Evolutionary conservation across 2,888 invertebrate species (phyloP), one percentile per base, ranked within the genome.

Genomic region (Oxytorus armatus): DNA sequence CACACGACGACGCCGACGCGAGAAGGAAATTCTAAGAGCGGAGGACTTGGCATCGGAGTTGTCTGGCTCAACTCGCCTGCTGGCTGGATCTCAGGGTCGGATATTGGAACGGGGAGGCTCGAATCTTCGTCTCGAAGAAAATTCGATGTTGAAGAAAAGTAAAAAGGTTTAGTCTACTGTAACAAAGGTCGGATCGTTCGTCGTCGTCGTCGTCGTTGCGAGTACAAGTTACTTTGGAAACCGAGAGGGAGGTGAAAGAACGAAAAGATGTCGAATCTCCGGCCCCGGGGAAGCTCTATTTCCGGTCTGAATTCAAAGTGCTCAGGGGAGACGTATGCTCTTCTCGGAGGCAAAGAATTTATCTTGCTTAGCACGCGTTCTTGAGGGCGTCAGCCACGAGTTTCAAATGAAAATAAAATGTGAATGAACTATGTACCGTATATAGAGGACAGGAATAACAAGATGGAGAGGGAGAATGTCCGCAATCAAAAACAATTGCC

Each of bases 251-350:
- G 70, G 23, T 42, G 25, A 49, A 39, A 44, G 70, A 55, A 69
- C 65, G 61, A 66, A 72, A 59, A 66, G 49, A 78, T 78, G 69
- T 69, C 49, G 72, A 57, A 53, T 29, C 66, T 51, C 42, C 36
- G 39, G 72, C 18, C 55, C 63, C 55, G 79, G 84, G 87, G 86
- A 88, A 88, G 84, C 86, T 86, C 87, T 86, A 86, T 88, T 88
- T 88, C 88, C 87, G 87, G 86, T 87, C 78, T 74, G 49, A 51
- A 84, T 82, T 66, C 79, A 53, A 76, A 74, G 73, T 73, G 72
- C 73, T 57, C 55, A 14, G 44, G 16, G 36, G 21, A 36, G 21
- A 8, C n/a, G 16, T 11, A 65, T 70, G 65, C 69, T 65, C 47
- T 77, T 74, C 78, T 57, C 70, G 57, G 42, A n/a, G n/a, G 61